Base-by-base conservation (phyloP, 2,888 invertebrate genomes). In the Sesia bembeciformis region DNA sequence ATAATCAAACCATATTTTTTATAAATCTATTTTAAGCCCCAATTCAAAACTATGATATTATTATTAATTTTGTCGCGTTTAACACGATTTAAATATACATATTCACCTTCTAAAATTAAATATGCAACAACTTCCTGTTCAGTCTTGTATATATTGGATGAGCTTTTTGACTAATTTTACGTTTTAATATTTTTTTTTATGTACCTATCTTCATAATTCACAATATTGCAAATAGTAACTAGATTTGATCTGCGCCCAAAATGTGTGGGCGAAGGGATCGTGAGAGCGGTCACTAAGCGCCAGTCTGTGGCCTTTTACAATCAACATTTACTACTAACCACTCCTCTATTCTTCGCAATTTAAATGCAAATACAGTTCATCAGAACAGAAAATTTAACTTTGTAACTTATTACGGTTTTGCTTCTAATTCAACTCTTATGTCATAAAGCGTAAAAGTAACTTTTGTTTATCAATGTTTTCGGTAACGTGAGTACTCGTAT, bases 261-360 rank as follows among this genome's bases (percentile, higher is more conserved):
- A 57, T 51, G 74, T 68, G 81, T 82, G 66, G 81, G 81, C 63
- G 74, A 63, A 57, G 67, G 62, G 65, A 61, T 66, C 79, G 80
- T 81, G 81, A 72, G 82, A 80, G 68, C 72, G 62, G 61, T 63
- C 64, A 61, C 43, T 53, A 57, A 68, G 70, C 74, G 71, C 72
- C 72, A 64, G 63, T 49, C 63, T 56, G 60, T 61, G 63, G 58
- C 54, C 54, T 59, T 63, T 58, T 57, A 58, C 58, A 64, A 61
- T 6, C 8, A 38, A 5, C 46, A 40, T 46, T 46, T 49, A 39
- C 49, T 23, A 39, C 52, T 43, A 60, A 56, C 57, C 58, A 54
- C 46, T 8, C 46, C 46, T 23, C n/a, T 46, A 46, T 46, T 23
- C 46, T 23, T 46, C 23, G 7, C 46, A 46, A 46, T 46, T 46